A percentile compares a stretch with the other conserved stretches of the same genome.
These are phyloP conservation scores for Vidua macroura DNA, from an alignment of 2,113 vertebrate species.

Conservation along the genomic window DNA sequence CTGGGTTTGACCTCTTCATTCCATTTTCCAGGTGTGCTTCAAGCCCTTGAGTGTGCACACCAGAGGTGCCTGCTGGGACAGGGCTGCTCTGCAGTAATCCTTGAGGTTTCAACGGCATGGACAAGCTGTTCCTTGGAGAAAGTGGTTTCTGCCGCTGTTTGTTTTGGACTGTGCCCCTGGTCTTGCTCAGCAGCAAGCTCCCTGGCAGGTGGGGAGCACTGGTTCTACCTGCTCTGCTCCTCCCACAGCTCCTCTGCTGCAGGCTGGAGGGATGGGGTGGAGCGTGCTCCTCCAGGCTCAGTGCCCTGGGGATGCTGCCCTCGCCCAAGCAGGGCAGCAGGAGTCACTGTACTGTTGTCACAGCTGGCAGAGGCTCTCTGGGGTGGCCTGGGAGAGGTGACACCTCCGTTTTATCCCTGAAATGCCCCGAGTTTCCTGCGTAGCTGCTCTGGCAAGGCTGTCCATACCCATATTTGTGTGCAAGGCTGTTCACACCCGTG, in stretches of 20 bases:
- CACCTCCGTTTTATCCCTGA: not conserved
- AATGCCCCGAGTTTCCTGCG: rapidly evolving
- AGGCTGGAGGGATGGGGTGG: not conserved
- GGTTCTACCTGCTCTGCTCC: not conserved
- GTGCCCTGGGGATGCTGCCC: not conserved
- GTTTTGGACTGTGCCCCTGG: not conserved
- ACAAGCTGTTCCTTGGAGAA: not conserved
- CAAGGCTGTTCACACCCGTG: not conserved
- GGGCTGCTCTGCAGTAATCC: not conserved
- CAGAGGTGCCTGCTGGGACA: not conserved
- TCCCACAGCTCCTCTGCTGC: not conserved
- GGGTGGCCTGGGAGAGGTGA: not conserved
- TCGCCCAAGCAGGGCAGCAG: not conserved
- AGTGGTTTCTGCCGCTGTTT: not conserved
- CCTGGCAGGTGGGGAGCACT: not conserved
- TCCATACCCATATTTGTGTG: not conserved
- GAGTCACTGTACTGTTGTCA: not conserved
- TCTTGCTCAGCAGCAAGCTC: not conserved
- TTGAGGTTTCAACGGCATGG: not conserved
- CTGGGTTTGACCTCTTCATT: not conserved
- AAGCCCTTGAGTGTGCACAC: not conserved
- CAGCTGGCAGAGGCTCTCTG: not conserved
- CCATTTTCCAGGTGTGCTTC: not conserved
- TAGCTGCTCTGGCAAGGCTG: not conserved
- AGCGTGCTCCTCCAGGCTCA: not conserved